Evolutionary conservation across 2,888 invertebrate species (phyloP), one percentile per base, ranked within the genome.

Genomic region (Adelognathus sp.): DNA sequence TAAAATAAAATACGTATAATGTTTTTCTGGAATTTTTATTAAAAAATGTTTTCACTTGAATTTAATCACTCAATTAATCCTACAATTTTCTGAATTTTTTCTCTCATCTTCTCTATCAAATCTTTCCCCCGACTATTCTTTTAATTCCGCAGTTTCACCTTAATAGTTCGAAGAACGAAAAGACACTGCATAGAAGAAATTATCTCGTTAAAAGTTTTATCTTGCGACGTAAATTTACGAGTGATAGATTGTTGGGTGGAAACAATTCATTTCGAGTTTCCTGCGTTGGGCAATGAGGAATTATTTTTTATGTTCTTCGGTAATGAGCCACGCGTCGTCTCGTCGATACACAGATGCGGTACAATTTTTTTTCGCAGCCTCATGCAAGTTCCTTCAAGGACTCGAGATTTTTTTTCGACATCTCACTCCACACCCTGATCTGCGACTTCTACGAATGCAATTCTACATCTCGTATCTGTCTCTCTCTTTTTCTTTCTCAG

Each of bases 391-490:
- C n/a, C 11, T 0, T 7, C 24, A 52, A 52, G 52, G 52, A 21
- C 52, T 11, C 52, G 52, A 52, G 24, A 52, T 4, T 52, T 11
- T 3, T 27, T 52, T 56, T 16, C 14, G 18, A 5, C 14, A 36
- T 46, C 29, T 50, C 18, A 60, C 27, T 60, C 27, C 7, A 16
- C 6, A 3, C 2, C 4, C 18, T 31, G 16, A 36, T 44, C 29
- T 6, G 16, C 41, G 58, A 60, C 50, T 70, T 50, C 70, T 39
- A 50, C 58, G 16, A 70, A 60, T 36, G 36, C 9, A 14, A 31
- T 27, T n/a, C n/a, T 11, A 70, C 36, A 27, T 16, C 60, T 70
- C 54, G 39, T n/a, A 18, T 27, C 36, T 39, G n/a, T n/a, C n/a
- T n/a, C n/a, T n/a, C n/a, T n/a, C n/a, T n/a, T n/a, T n/a, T n/a